phyloP scores from a whole-genome alignment of 2,797 vertebrate genomes.

The Botia almorhae region DNA sequence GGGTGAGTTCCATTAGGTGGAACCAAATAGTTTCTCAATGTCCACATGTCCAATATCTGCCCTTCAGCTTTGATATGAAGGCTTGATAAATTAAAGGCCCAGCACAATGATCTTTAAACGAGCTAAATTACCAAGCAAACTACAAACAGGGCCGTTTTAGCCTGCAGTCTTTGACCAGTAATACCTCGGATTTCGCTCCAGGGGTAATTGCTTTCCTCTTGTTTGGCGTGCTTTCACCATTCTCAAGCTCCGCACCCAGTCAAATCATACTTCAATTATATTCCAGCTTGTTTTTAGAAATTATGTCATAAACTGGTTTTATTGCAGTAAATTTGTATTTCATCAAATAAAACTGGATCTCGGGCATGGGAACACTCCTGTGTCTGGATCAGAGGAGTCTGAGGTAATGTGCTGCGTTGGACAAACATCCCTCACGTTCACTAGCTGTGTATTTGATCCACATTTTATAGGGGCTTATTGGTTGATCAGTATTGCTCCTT shows the following conservation, averaged over 20 bases:
- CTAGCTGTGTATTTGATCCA: slow-evolving; percentile 54
- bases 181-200: slow-evolving; percentile 46
- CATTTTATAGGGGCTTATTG: slow-evolving; percentile 61
- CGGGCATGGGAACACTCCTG: slow-evolving; percentile 57
- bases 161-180: slow-evolving; percentile 42
- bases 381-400: slow-evolving; percentile 43
- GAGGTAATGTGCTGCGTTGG: slow-evolving; percentile 51
- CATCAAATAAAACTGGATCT: slow-evolving; percentile 62
- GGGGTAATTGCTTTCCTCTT: slow-evolving; percentile 57
- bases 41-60: slow-evolving; percentile 42
- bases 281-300: slow-evolving; percentile 63
- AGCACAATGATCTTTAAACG: slow-evolving; percentile 48
- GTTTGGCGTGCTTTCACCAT: slow-evolving; percentile 58
- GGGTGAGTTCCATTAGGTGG: slow-evolving; percentile 31
- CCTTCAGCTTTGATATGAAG: slow-evolving; percentile 56
- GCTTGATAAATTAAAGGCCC: slow-evolving; percentile 56
- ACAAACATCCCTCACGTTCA: slow-evolving; percentile 42
- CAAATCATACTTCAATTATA: slow-evolving; percentile 67
- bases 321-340: slow-evolving; percentile 67
- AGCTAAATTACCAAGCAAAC: slow-evolving; percentile 60
- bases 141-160: slow-evolving; percentile 56
- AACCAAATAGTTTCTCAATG: slow-evolving; percentile 35
- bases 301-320: slow-evolving; percentile 62
- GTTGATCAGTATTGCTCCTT: slow-evolving; percentile 52
- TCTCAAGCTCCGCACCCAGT: slow-evolving; percentile 59